Base-by-base conservation (phyloP, 1,140 invertebrate genomes). In the Sweltsa coloradensis region DNA sequence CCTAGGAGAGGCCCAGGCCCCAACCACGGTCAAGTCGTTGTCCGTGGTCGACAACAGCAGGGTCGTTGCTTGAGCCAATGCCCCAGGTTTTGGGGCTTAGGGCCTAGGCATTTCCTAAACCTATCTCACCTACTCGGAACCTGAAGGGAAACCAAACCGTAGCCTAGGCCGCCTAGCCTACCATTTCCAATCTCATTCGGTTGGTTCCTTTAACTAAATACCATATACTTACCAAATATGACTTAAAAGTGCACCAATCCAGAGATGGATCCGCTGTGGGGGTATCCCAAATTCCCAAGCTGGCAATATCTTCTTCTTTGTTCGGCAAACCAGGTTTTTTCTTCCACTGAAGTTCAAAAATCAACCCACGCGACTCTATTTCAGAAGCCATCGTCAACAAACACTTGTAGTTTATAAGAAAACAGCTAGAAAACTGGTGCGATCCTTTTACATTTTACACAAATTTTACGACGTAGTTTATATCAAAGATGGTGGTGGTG, bases 271-370 rank as follows among this genome's bases (percentile, higher is more conserved):
- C 51, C 6, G 59, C 57, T 13, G 59, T n/a, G n/a, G n/a, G n/a
- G n/a, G n/a, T 59, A 43, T 66, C 64, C 45, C 57, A 61, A 45
- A 59, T 59, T 13, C 65, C 58, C 40, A 66, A 58, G 42, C 59
- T 63, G 26, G 55, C 54, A 25, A 55, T 55, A 37, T 61, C 59
- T 43, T 58, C 60, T 37, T 51, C 57, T 46, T 56, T 55, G 25
- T n/a, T 34, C 13, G 22, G 18, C 26, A 21, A 26, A 26, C 52
- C 53, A 1, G 57, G 44, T 40, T 53, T 55, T 45, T 60, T 61
- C 54, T 61, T 64, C 64, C 64, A 66, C 44, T 61, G 54, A 36
- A 66, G 44, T 55, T 60, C 60, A 53, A 56, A 66, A 5, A 62
- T 49, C 13, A 66, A 60, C 51, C 63, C 61, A 22, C 59, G 40